Conservation (phyloP, 2,113 vertebrate species). For the human region DNA sequence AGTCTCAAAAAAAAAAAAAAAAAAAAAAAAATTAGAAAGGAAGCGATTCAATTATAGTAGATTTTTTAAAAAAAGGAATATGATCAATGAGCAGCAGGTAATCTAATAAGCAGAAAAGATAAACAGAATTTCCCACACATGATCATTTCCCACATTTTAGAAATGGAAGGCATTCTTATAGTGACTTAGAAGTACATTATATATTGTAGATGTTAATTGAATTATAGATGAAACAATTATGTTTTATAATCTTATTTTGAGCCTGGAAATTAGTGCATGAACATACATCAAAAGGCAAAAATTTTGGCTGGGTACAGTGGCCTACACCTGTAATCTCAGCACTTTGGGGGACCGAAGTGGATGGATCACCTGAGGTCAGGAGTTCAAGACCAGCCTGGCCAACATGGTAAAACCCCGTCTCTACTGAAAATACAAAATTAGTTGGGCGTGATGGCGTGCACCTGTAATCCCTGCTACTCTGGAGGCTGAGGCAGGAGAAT, state of each 20-base stretch:
- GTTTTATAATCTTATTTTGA: slow-evolving; percentile 31
- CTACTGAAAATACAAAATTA: too few species aligned
- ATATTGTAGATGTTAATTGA: slow-evolving; percentile 16
- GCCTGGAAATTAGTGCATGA: slow-evolving; percentile 4
- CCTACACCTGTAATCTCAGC: too few species aligned
- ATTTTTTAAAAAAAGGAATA: not conserved
- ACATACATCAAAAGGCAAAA: slow-evolving; percentile 28
- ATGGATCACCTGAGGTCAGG: too few species aligned
- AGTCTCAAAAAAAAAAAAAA: too few species aligned
- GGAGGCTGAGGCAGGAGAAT: too few species aligned
- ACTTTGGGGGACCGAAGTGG: too few species aligned
- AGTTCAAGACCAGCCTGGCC: too few species aligned
- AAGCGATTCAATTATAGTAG: not conserved
- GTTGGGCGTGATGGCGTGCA: too few species aligned
- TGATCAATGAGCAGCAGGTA: slow-evolving; percentile 25
- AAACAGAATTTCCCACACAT: slow-evolving; percentile 16
- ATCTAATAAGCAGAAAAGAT: not conserved
- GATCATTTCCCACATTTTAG: slow-evolving; percentile 30
- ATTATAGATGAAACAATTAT: slow-evolving; percentile 58
- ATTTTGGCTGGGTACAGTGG: not conserved
- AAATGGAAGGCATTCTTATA: slow-evolving; percentile 1
- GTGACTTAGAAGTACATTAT: slow-evolving; percentile 19
- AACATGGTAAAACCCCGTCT: too few species aligned
- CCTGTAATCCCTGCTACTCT: too few species aligned
- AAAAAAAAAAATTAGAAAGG: too few species aligned